Conservation (phyloP, 2,113 vertebrate genomes). For the Irena cyanogastra region DNA sequence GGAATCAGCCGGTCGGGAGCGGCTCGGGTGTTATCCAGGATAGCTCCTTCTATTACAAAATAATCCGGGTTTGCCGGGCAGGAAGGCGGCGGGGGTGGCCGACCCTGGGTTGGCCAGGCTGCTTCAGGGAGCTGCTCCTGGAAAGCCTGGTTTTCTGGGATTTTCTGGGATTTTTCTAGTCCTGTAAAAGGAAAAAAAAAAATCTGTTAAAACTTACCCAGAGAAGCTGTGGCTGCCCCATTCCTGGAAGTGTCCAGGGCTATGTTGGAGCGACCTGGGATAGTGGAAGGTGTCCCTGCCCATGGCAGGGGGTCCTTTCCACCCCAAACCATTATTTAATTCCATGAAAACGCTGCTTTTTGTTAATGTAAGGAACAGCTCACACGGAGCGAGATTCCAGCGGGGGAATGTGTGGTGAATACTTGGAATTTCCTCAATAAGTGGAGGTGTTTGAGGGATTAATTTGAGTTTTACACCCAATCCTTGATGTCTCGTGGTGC, state of each 20-base stretch:
- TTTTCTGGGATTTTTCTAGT: background rate
- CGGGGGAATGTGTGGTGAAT: accelerated
- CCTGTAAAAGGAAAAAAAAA: background rate
- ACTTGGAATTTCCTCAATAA: background rate
- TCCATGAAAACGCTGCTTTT: background rate
- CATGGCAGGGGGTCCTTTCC: background rate
- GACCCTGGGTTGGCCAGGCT: accelerated
- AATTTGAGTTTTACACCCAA: background rate
- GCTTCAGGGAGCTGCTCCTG: background rate
- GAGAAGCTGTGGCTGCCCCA: background rate
- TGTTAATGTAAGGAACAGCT: background rate
- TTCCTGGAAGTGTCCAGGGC: background rate
- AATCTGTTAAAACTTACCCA: accelerated
- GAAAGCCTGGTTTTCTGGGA: background rate
- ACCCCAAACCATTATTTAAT: background rate
- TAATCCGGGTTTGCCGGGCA: background rate
- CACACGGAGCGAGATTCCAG: accelerated
- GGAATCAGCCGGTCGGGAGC: background rate
- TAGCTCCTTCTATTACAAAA: background rate
- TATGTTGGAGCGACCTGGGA: background rate
- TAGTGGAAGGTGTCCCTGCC: background rate
- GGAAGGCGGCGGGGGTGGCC: background rate
- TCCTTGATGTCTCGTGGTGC: too few species aligned
- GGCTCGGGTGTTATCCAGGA: background rate
- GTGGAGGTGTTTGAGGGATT: background rate